Evolutionary conservation across 1,140 invertebrate species (phyloP), one percentile per base, ranked within the genome.

Genomic region (Penaeus indicus): DNA sequence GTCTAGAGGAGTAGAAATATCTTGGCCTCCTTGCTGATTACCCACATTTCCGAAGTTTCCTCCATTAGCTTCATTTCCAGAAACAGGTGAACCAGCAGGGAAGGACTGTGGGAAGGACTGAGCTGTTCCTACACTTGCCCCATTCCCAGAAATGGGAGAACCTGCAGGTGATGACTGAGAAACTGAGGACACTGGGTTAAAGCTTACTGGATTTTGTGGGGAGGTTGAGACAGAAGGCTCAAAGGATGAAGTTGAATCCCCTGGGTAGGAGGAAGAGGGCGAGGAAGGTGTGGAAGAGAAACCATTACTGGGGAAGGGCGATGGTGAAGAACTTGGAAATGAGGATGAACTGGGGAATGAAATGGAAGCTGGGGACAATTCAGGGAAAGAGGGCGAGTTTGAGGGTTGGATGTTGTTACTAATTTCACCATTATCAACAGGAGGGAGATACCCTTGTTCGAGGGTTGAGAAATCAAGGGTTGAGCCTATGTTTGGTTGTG

Each of bases 361-460:
- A 21, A 27, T 62, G 27, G 47, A 78, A 22, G 60, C 38, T 63
- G 60, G 32, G 27, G 78, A 69, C 64, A 62, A 80, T 67, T 78
- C 22, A 25, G 62, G 42, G 25, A 61, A 83, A 62, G 80, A 83
- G 18, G 22, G n/a, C 22, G 54, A 19, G 11, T 25, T 25, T 25
- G n/a, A 21, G 13, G 80, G 63, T 27, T 19, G 13, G 22, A 62
- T 80, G 21, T 54, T 80, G 78, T 25, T 80, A 25, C 38, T 54
- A 25, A 13, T 80, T 27, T 18, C 32, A 60, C 1, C 62, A 72
- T 32, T 47, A 72, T 38, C 77, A 21, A 61, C 25, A 27, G 87
- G 87, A 47, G 87, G 87, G 32, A 88, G 72, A 38, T 88, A 88
- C 19, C 75, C 87, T 18, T 78, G 72, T 25, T 63, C 72, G 1